phyloP scores from a whole-genome alignment of 2,113 vertebrate genomes.

The Pan troglodytes region NHGRI_mPanTro3-v2.1_pri NC_072403.2:61900501-61901000 shows the following conservation, averaged over 20 bases:
- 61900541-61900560: slow-evolving; percentile 9
- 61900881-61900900: not conserved
- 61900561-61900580: not conserved
- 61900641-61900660: not conserved
- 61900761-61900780: not conserved
- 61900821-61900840: slow-evolving; percentile 7
- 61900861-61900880: not conserved
- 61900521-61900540: slow-evolving; percentile 23
- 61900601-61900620: slow-evolving; percentile 25
- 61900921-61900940: not conserved
- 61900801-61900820: not conserved
- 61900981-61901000: not conserved
- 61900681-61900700: not conserved
- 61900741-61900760: not conserved
- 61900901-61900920: not conserved
- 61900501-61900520: not conserved
- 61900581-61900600: not conserved
- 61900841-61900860: not conserved
- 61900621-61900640: slow-evolving; percentile 4
- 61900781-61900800: not conserved
- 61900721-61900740: not conserved
- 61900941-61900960: not conserved
- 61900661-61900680: not conserved
- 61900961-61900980: not conserved
- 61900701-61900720: not conserved